Base-by-base conservation (phyloP, 2,113 vertebrate species). In the Ageneiosus marmoratus region DNA sequence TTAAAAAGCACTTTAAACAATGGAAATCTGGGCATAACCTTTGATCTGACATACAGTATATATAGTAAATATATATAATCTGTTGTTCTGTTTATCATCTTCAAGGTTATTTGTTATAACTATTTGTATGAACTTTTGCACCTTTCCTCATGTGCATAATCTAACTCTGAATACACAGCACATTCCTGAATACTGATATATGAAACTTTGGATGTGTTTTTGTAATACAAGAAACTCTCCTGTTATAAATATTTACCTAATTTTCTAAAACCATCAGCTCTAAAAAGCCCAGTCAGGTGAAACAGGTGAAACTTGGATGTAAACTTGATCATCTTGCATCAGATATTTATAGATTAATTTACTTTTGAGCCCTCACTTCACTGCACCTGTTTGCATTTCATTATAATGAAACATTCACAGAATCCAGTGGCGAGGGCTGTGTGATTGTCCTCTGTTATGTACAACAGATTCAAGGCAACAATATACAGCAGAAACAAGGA, bases 271-370 rank as follows among this genome's bases (percentile, higher is more conserved):
- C 44, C 65, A 4, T 70, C 67, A 13, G 3, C 9, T 44, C 9
- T 12, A 37, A 70, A 24, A 20, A 65, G 29, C 15, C 1, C 29
- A 32, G 32, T 65, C 32, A 34, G 29, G 9, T 34, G 62, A 20
- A 34, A 20, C 32, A 7, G 15, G n/a, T n/a, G n/a, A n/a, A 24
- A 24, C 67, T 44, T 44, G 11, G 10, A 44, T 5, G 37, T 70
- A 13, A 24, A 12, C 11, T 2, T 46, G 67, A n/a, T 72, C 20
- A 34, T 18, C 4, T 63, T 50, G 44, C 72, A 20, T 74, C 46
- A 74, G 72, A 74, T 74, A 74, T 74, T 74, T 32, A 74, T 74
- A 4, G 46, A 74, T 74, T 32, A 27, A 51, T 74, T 51, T 74
- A 13, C 0, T 29, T 51, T 20, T 20, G 27, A 74, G 72, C 15